Evolutionary conservation across 2,888 invertebrate species (phyloP).

Genomic region (Julus scanicus): DNA sequence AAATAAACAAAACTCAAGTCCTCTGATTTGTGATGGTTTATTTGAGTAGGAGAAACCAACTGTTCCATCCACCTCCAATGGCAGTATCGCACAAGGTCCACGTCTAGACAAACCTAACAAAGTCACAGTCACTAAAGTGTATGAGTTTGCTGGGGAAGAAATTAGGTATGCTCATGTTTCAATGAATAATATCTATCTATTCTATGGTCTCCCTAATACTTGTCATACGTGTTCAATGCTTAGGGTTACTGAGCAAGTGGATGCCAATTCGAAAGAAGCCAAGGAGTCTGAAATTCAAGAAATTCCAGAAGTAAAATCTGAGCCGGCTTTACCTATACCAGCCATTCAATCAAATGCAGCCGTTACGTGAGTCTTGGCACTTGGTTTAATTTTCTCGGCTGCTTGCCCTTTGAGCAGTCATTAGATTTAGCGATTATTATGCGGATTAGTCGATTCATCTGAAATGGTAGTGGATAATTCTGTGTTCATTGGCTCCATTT

Average conservation of each 20-base stretch:
- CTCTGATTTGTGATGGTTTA: no score
- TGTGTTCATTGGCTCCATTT: not conserved
- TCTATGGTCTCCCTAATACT: not conserved
- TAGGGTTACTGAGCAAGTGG: slow-evolving; percentile 66
- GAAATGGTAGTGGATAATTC: not conserved
- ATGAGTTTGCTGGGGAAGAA: slow-evolving; percentile 90
- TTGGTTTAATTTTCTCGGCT: not conserved
- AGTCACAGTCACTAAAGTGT: slow-evolving; percentile 67
- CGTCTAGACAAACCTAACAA: not conserved
- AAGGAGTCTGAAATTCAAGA: slow-evolving; percentile 9
- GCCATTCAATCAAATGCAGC: not conserved
- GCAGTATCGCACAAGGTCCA: not conserved
- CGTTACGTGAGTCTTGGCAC: not conserved
- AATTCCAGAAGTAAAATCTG: not conserved
- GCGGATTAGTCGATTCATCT: not conserved
- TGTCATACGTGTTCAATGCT: slow-evolving; percentile 20
- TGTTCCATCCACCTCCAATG: not conserved
- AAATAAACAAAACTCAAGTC: no score
- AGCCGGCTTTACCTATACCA: not conserved
- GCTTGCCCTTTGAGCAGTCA: no score
- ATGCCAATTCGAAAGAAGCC: slow-evolving; percentile 53
- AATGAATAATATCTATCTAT: not conserved
- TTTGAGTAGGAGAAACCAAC: not conserved
- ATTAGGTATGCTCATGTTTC: slow-evolving; percentile 68
- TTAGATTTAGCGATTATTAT: not conserved